Conservation (phyloP, 2,888 invertebrate species). For the Cheilosia vulpina region DNA sequence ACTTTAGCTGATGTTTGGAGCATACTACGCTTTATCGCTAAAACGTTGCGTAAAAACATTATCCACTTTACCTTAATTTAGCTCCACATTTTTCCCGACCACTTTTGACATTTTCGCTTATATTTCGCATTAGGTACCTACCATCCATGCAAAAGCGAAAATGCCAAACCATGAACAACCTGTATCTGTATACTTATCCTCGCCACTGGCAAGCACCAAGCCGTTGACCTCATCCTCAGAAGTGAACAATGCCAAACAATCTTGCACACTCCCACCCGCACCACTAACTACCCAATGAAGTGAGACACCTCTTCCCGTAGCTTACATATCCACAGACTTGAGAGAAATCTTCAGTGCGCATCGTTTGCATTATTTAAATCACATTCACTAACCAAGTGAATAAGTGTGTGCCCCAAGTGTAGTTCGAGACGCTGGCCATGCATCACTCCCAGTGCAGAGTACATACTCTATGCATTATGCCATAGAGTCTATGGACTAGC, state of each 20-base stretch:
- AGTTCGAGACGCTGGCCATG: constrained; percentile 22
- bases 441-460: constrained; percentile 19
- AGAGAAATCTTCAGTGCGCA: constrained; percentile 1
- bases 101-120: too few relatives aligned
- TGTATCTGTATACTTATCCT: neutral
- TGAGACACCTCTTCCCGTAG: neutral
- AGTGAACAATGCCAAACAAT: constrained; percentile 20
- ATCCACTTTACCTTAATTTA: too few relatives aligned
- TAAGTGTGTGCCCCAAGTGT: constrained; percentile 14
- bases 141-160: neutral
- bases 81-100: too few relatives aligned
- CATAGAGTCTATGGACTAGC: constrained; percentile 3
- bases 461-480: neutral
- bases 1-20: too few relatives aligned
- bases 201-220: neutral
- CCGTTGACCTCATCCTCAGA: constrained; percentile 12
- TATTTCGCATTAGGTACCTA: too few relatives aligned
- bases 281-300: neutral
- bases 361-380: constrained; percentile 35
- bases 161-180: constrained; percentile 17
- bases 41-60: too few relatives aligned
- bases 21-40: too few relatives aligned
- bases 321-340: neutral
- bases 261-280: constrained; percentile 6
- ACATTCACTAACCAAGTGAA: constrained; percentile 22